Evolutionary conservation across 1,140 invertebrate genomes (phyloP), one percentile per base, ranked within the genome.

Genomic region (Saccostrea cuccullata): DNA sequence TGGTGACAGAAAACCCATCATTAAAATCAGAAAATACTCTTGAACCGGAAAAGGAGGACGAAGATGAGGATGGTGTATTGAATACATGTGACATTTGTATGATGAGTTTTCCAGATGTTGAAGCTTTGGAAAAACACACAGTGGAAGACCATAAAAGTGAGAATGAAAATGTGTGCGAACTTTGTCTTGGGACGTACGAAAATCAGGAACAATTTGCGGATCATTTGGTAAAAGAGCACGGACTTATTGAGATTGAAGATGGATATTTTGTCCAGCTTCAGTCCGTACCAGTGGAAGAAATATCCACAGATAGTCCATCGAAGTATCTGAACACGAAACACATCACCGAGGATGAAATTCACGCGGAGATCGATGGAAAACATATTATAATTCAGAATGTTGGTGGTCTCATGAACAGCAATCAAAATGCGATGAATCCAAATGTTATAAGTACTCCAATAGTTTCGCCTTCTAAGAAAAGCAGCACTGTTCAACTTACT

Each of bases 311-410:
- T 12, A 85, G 56, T 60, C 84, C 84, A 58, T 60, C 84, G 4
- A 85, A 85, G 58, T 85, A 85, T 60, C 56, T 85, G 5, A 85
- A 60, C 55, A 85, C 70, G 4, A 77, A 77, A 77, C 70, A 77
- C 30, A 77, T 77, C 9, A 77, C 70, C 12, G 70, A 77, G 26
- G 23, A 77, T 26, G 70, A 77, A 77, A 77, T 77, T 26, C 70
- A 77, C 26, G 70, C 70, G 26, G 70, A 77, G 30, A 77, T 77
- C 12, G 70, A 77, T 36, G 70, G 70, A 26, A 77, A 77, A 15
- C 70, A 77, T 77, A 77, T 77, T 26, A 77, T 77, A 12, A 77
- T 77, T 77, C 70, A 77, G 26, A 77, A 77, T 77, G 26, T 77
- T 30, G 30, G 30, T 85, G 30, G 55, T 2, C 30, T 40, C 47